Base-by-base conservation (phyloP, 1,140 invertebrate species). In the Holotrichia oblita region DNA sequence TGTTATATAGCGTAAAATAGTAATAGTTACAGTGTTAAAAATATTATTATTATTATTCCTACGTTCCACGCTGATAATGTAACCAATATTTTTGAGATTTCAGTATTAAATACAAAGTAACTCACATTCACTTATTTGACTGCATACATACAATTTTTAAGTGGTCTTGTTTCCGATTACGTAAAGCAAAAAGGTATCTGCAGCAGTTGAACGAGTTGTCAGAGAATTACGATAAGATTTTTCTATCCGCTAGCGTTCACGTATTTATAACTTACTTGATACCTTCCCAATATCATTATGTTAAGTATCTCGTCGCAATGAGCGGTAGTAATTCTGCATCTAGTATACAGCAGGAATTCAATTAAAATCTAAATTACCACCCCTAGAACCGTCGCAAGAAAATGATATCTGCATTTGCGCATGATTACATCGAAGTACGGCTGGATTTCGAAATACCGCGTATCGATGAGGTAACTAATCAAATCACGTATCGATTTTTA, bases 361-460 rank as follows among this genome's bases (percentile, higher is more conserved):
- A 69, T 69, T 69, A 69, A 69, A 69, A 69, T 69, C 61, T 20
- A 69, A 69, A 69, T 69, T 69, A 69, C 61, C 61, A 69, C 61
- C 48, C 48, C 48, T 55, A 55, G 48, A 55, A 17, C n/a, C 48
- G 48, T n/a, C 48, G 48, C 0, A 69, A 17, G 61, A 34, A 27
- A 69, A 69, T 34, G 61, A 69, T 69, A 69, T 69, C 61, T 12
- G 61, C 48, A 17, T 55, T 55, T 55, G 48, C 6, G 61, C 20
- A 22, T 69, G 61, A 69, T 69, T 69, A 69, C 27, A 9, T 34
- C 27, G 61, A 27, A 22, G 20, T 69, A 17, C 17, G n/a, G 6
- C 48, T 55, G 2, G 48, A 55, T 55, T 55, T 55, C 17, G 14
- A 55, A 27, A 10, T 9, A 6, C 22, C 22, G 27, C 61, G 22